A percentile compares a stretch with the other conserved stretches of the same genome.
phyloP scores from a whole-genome alignment of 53 echinoderm and acorn worm species.

The Stichopus horrens region DNA sequence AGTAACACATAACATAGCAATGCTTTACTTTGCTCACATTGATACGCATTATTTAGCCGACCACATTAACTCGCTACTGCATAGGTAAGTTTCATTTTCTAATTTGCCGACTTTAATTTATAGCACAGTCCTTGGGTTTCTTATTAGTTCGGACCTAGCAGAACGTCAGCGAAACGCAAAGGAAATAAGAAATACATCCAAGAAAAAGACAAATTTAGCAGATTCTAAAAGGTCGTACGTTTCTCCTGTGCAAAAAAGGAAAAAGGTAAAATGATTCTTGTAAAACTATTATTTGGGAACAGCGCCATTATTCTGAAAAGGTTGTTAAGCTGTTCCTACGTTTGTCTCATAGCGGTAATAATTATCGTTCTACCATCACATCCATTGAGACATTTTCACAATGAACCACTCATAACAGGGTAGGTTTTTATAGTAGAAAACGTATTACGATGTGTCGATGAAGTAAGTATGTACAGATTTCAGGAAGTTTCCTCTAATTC shows the following conservation, averaged over 20 bases:
- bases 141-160: not conserved
- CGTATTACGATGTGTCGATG: not conserved
- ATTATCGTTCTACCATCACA: too few species aligned
- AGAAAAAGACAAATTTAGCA: not conserved
- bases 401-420: not conserved
- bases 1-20: too few species aligned
- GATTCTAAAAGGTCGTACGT: not conserved
- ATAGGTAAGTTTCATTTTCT: too few species aligned
- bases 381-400: too few species aligned
- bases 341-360: too few species aligned
- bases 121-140: not conserved
- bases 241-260: not conserved
- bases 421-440: not conserved
- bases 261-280: not conserved
- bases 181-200: not conserved
- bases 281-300: not conserved
- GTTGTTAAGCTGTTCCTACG: too few species aligned
- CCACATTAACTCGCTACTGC: too few species aligned
- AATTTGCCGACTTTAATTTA: too few species aligned
- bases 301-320: not conserved
- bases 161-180: not conserved
- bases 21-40: too few species aligned
- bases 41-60: too few species aligned
- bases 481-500: not conserved
- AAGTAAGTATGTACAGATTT: not conserved